These are phyloP conservation scores for Blastobasis adustella DNA, from an alignment of 2,888 invertebrate genomes.

Conservation along the genomic window DNA sequence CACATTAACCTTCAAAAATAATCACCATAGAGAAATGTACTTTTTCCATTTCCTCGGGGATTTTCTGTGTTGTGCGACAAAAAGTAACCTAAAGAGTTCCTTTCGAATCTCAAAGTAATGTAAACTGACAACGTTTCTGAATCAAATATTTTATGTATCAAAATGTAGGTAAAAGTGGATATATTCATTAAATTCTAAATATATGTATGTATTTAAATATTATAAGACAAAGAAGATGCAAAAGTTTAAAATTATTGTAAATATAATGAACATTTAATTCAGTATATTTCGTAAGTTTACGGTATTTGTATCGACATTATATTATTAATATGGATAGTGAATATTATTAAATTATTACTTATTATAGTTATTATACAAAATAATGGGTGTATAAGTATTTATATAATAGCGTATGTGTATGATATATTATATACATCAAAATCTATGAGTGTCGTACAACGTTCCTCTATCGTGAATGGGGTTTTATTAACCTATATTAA, in stretches of 20 bases:
- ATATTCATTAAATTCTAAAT: constrained; percentile 57
- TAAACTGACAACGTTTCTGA: constrained; percentile 21
- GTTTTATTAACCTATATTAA: constrained; percentile 55
- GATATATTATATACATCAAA: constrained; percentile 29
- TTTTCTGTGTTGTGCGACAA: constrained; percentile 10
- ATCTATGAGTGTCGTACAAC: constrained; percentile 55
- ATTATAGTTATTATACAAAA: constrained; percentile 19
- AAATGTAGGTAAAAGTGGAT: constrained; percentile 29
- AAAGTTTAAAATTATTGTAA: constrained; percentile 35
- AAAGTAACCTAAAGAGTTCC: constrained; percentile 28
- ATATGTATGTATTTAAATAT: constrained; percentile 39
- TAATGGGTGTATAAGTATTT: constrained; percentile 40
- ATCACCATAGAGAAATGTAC: too few species aligned
- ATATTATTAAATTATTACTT: constrained; percentile 32
- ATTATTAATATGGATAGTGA: constrained; percentile 27
- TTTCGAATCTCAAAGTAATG: constrained; percentile 6
- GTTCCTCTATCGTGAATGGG: constrained; percentile 60
- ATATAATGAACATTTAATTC: constrained; percentile 42
- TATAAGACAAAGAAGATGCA: constrained; percentile 9
- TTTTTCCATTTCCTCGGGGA: too few species aligned
- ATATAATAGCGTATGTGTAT: constrained; percentile 33
- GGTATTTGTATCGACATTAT: constrained; percentile 49
- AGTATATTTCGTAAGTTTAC: constrained; percentile 43
- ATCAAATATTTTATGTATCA: constrained; percentile 33
- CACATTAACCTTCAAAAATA: too few species aligned